Base-by-base conservation (phyloP, 2,797 vertebrate species). In the Coreius guichenoti region DNA sequence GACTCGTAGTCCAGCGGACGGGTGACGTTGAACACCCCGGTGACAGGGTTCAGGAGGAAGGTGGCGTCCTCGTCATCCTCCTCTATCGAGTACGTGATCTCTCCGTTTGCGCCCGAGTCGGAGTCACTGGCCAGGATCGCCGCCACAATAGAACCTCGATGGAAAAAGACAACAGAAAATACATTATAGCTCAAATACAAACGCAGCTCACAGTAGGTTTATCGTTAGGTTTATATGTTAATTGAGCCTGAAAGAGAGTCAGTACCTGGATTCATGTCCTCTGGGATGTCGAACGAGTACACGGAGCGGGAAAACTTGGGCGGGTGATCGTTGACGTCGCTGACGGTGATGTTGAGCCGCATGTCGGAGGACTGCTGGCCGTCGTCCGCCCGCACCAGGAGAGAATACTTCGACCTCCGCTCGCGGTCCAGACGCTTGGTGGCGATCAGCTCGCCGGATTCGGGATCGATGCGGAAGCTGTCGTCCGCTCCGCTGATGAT, bases 401-500 rank as follows among this genome's bases (percentile, higher is more conserved):
- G 90, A 1, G 98, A 98, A 56, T 99, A 99, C 84, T 98, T 96
- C 0, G 98, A 98, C 4, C 98, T 95, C 0, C 96, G 96, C 84
- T 99, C 98, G 12, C 98, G 92, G 92, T 99, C 98, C 92, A 99
- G 93, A 73, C 96, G 96, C 91, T 93, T 96, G 73, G 97, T 98
- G 63, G 98, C 98, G 1, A 97, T 96, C 88, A 99, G 94, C 54
- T 99, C 98, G 1, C 98, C 98, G 0, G 98, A 99, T 82, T 99
- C 97, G 0, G 98, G 98, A 91, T 99, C 98, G 0, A 99, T 94
- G 8, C 97, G 96, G 90, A 99, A 99, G 87, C 97, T 99, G 89
- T 98, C 97, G 3, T 99, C 98, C 0, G 98, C 97, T 2, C 98
- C 98, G 0, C 97, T 99, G 92, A 99, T 96, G 90, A 99, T 99